Percentiles rank a stretch among this genome's conserved stretches.
These are phyloP conservation scores for Numida meleagris DNA, from an alignment of 2,113 vertebrate species.

Conservation along the genomic window DNA sequence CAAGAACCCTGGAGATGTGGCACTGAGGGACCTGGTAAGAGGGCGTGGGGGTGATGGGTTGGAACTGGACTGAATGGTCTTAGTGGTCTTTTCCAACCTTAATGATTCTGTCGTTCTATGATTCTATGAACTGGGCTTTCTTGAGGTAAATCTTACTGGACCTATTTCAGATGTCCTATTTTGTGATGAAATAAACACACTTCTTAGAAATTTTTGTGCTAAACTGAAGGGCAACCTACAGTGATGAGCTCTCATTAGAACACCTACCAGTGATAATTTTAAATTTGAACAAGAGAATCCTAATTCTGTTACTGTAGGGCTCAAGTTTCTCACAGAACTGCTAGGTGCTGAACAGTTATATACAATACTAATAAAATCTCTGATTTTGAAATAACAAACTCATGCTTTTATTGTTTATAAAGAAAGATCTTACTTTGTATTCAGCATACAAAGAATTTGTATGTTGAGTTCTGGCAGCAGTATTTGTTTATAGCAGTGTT, in stretches of 20 bases:
- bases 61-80: no score
- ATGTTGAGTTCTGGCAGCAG: background rate
- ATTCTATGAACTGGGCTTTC: background rate
- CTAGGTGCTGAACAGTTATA: background rate
- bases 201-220: background rate
- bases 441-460: fast-evolving
- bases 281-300: background rate
- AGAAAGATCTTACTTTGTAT: background rate
- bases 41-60: no score
- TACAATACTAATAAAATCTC: background rate
- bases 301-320: background rate
- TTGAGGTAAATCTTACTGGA: background rate
- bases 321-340: background rate
- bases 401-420: background rate
- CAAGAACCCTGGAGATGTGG: no score
- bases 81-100: no score
- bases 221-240: background rate
- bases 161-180: background rate
- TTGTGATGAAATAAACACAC: background rate
- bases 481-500: background rate
- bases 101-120: background rate
- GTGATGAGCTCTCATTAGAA: background rate
- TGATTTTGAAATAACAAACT: background rate
- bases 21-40: no score
- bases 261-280: background rate